phyloP scores from a whole-genome alignment of 2,113 vertebrate genomes.

The Protomyctophum bolini region DNA sequence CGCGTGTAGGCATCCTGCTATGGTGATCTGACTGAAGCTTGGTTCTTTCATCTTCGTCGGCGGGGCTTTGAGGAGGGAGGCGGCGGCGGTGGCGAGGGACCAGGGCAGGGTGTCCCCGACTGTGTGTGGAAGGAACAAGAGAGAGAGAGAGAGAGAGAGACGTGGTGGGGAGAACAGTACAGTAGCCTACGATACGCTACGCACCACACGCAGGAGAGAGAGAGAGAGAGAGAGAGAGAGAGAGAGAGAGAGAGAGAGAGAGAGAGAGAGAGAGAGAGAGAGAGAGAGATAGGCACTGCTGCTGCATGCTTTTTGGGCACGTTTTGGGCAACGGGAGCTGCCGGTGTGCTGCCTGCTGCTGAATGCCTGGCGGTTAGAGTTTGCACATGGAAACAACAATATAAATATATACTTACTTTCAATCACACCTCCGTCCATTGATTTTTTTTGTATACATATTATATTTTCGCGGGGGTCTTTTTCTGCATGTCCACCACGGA shows the following conservation, averaged over 20 bases:
- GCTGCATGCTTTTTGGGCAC: constrained; percentile 59
- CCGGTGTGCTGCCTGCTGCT: constrained; percentile 17
- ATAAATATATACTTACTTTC: constrained; percentile 61
- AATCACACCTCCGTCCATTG: constrained; percentile 42
- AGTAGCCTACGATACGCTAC: too few relatives aligned
- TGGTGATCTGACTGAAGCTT: constrained; percentile 46
- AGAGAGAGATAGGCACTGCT: constrained; percentile 37
- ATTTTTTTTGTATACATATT: constrained; percentile 12
- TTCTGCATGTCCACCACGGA: constrained; percentile 6
- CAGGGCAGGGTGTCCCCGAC: constrained; percentile 60
- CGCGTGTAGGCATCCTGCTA: constrained; percentile 54
- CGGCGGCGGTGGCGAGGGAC: constrained; percentile 37
- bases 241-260: constrained; percentile 42
- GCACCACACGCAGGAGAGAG: constrained; percentile 13
- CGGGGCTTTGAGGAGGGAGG: constrained; percentile 64
- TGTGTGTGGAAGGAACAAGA: constrained; percentile 43
- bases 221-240: constrained; percentile 35
- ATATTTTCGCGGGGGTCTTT: neutral
- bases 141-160: neutral
- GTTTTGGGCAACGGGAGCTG: constrained; percentile 58
- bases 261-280: constrained; percentile 42
- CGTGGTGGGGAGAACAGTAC: constrained; percentile 34
- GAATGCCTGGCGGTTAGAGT: neutral
- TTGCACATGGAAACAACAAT: constrained; percentile 35
- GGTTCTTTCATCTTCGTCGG: constrained; percentile 71